These are phyloP conservation scores for Gorsachius goisagi DNA, from an alignment of 2,113 vertebrate species.

Conservation along the genomic window DNA sequence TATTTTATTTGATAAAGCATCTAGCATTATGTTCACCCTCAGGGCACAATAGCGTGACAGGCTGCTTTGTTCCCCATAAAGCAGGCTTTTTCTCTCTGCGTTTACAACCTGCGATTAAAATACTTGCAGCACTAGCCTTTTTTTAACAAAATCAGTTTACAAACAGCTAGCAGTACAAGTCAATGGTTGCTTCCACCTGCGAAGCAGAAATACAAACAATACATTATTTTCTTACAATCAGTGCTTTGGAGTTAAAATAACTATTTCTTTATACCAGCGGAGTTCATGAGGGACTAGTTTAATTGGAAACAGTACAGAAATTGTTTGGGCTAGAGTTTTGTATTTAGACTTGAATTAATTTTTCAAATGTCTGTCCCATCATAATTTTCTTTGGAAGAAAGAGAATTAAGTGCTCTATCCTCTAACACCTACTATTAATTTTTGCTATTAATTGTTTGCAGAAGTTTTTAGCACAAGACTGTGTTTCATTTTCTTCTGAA, in stretches of 20 bases:
- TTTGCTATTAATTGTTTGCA: neutral
- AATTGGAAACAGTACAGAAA: neutral
- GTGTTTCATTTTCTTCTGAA: neutral
- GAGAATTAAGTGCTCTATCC: neutral
- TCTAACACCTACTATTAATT: neutral
- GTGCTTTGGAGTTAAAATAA: neutral
- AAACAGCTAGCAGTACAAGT: neutral
- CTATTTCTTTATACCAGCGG: neutral
- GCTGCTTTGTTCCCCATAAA: constrained; percentile 17
- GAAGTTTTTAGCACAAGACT: neutral
- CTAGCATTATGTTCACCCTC: neutral
- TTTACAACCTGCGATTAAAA: constrained; percentile 5
- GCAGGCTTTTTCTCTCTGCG: neutral
- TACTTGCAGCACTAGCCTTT: neutral
- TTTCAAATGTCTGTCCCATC: neutral
- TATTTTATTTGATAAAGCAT: constrained; percentile 20
- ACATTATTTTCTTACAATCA: neutral
- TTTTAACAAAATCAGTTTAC: neutral
- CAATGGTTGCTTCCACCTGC: neutral
- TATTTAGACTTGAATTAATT: neutral
- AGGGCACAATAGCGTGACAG: neutral
- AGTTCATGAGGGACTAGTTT: neutral
- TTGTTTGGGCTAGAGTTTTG: neutral
- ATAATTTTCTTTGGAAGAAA: neutral
- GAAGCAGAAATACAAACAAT: neutral